Base-by-base conservation (phyloP, 2,113 vertebrate genomes). In the Mus spicilegus region DNA sequence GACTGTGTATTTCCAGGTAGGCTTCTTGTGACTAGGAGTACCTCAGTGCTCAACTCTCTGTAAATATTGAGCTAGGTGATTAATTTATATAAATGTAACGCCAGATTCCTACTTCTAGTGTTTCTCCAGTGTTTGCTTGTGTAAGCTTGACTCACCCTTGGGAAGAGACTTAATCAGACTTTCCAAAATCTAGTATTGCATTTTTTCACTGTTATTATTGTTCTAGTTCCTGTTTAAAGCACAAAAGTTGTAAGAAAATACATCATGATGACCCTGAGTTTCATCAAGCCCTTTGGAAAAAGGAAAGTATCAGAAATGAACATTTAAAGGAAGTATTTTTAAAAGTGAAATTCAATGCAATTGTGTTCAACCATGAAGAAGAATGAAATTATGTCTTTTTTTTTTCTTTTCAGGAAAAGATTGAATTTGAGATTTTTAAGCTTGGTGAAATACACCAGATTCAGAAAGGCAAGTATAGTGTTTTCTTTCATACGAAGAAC, bases 21-120 rank as follows among this genome's bases (percentile, higher is more conserved):
- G 46, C 8, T 6, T 96, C 12, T 75, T 61, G 10, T 82, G 14
- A 7, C 56, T 78, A 1, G 78, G 76, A 65, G 39, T 33, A 69
- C 16, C 42, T 90, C 3, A 42, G 19, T 94, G 1, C 3, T 33
- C 26, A 81, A 12, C 14, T 73, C 13, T 78, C 36, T 42, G 69
- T 70, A 91, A 85, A 90, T 89, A 84, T 6, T 92, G n/a, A 96
- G 76, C 61, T 56, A 85, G 73, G 78, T 89, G 70, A 58, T 67
- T 70, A 72, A 91, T 42, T 87, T 61, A 82, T 56, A 26, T 61
- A 89, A 96, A 80, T 26, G 65, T 33, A 8, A 81, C 77, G 82
- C 14, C 19, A 12, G 46, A 87, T 65, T 86, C 4, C 75, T 87
- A 73, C 28, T 28, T 39, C 56, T 46, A 70, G 11, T 69, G 4